These are phyloP conservation scores for Drosophila tsacasi DNA, from an alignment of 1,140 invertebrate genomes.

Conservation along the genomic window DNA sequence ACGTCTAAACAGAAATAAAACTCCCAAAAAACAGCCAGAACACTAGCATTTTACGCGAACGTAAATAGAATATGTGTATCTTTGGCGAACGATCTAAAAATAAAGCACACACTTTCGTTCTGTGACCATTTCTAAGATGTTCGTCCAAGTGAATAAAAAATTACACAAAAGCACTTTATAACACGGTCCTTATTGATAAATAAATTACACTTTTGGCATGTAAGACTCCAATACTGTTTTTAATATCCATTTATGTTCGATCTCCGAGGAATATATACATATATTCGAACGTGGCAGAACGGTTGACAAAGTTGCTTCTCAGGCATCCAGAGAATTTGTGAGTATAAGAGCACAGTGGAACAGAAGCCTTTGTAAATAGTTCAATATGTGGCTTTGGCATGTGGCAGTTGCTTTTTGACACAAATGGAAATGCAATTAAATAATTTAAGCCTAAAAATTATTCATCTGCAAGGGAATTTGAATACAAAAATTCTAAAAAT, in stretches of 20 bases:
- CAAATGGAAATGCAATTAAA: background rate
- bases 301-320: background rate
- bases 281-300: background rate
- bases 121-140: conserved; percentile 13
- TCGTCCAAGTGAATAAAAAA: conserved; percentile 5
- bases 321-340: background rate
- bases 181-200: background rate
- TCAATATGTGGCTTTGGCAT: background rate
- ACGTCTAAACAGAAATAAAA: conserved; percentile 16
- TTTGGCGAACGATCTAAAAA: conserved; percentile 34
- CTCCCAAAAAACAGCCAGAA: conserved; percentile 22
- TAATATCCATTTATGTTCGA: background rate
- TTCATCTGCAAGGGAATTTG: background rate
- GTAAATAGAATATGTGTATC: conserved; percentile 51
- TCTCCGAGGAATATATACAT: background rate
- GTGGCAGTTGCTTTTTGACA: background rate
- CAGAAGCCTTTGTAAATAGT: background rate
- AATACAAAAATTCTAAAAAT: too few relatives aligned
- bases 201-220: background rate
- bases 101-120: conserved; percentile 18
- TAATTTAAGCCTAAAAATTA: background rate
- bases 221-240: background rate
- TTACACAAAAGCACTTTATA: background rate
- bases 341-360: conserved; percentile 14
- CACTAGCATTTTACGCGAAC: conserved; percentile 22